Conservation (phyloP, 2,888 invertebrate genomes). For the Tromatobia lineatoria region DNA sequence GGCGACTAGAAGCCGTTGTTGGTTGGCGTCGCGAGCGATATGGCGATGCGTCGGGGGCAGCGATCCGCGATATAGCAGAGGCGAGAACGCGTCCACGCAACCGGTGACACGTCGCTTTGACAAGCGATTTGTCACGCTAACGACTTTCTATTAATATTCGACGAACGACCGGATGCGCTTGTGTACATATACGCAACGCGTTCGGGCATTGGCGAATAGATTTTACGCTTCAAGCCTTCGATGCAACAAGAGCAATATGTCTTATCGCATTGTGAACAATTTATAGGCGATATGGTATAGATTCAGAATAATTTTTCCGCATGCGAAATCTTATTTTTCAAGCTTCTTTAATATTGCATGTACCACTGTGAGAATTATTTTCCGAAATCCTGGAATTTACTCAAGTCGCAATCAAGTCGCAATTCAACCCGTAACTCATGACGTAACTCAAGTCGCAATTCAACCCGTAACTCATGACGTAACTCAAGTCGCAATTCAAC, state of each 20-base stretch:
- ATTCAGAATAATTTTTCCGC: background rate
- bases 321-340: background rate
- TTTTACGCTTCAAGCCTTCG: constrained; percentile 3
- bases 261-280: background rate
- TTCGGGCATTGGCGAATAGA: constrained; percentile 31
- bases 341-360: too few relatives aligned
- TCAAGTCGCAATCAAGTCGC: too few relatives aligned
- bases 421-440: too few relatives aligned
- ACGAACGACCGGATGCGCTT: constrained; percentile 48
- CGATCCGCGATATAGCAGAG: constrained; percentile 19
- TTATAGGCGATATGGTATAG: background rate
- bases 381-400: too few relatives aligned
- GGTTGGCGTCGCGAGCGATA: constrained; percentile 4
- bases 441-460: too few relatives aligned
- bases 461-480: too few relatives aligned
- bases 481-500: too few relatives aligned
- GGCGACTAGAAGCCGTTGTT: constrained; percentile 32
- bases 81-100: constrained; percentile 24
- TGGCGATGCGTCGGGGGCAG: constrained; percentile 15
- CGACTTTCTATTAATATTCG: constrained; percentile 76
- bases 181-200: constrained; percentile 49
- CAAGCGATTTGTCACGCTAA: constrained; percentile 78
- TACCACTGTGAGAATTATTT: too few relatives aligned
- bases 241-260: background rate
- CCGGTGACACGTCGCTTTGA: constrained; percentile 74